Conservation (phyloP, 30 jellyfish, hydroid and myxozoan species). For the Phacellophora camtschatica region DNA sequence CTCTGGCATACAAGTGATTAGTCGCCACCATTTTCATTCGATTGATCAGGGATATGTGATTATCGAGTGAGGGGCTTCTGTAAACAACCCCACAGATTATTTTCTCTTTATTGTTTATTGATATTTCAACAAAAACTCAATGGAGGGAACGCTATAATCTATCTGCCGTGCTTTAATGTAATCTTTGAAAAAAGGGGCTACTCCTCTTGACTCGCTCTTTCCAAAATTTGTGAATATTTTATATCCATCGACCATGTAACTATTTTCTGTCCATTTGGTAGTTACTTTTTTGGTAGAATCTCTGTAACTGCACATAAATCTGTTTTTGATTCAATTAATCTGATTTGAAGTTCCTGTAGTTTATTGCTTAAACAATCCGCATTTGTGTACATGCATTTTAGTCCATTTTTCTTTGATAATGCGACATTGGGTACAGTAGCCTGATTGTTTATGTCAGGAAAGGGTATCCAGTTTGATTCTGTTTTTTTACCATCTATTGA, state of each 20-base stretch:
- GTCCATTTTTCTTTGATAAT: no score
- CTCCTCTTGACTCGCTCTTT: conserved; percentile 13
- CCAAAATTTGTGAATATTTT: neutral
- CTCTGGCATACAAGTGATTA: neutral
- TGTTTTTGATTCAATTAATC: neutral
- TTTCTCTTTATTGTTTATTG: conserved; percentile 2
- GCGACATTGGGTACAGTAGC: no score
- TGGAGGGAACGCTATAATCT: neutral
- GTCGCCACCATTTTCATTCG: conserved; percentile 2
- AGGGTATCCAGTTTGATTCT: neutral
- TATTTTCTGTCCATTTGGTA: neutral
- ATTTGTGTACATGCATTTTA: no score
- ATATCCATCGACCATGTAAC: neutral
- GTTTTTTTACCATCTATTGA: neutral
- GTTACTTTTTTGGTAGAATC: conserved; percentile 15
- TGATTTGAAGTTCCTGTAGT: neutral
- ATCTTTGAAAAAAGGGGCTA: conserved; percentile 6
- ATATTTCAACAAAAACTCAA: conserved; percentile 9
- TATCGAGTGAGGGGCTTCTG: conserved; percentile 15
- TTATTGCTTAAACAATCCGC: neutral
- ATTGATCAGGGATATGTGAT: conserved; percentile 15
- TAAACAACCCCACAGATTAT: conserved; percentile 15
- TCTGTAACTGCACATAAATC: conserved; percentile 31
- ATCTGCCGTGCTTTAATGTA: neutral
- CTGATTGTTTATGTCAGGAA: neutral